Percentiles rank a stretch among this genome's conserved stretches.
Evolutionary conservation across 2,888 invertebrate species (phyloP).

Genomic region (Dichetophora obliterata): DNA sequence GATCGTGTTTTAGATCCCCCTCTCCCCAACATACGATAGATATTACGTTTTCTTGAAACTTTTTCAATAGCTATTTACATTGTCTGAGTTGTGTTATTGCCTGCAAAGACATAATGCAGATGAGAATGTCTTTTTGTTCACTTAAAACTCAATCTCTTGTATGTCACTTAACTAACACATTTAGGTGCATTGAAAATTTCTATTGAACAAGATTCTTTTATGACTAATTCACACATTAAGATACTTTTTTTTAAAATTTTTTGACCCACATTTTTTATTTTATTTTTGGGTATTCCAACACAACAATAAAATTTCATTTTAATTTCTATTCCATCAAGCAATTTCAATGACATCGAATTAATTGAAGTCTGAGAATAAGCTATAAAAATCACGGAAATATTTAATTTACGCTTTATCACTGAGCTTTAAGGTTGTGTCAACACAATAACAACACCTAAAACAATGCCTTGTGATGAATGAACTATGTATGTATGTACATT

Average conservation of each 20-base stretch:
- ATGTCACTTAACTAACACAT: not conserved
- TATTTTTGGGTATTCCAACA: too few species aligned
- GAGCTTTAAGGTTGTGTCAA: not conserved
- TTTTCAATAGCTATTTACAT: too few species aligned
- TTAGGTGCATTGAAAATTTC: too few species aligned
- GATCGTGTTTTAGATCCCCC: too few species aligned
- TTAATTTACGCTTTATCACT: slow-evolving; percentile 5
- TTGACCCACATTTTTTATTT: too few species aligned
- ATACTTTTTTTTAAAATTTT: not conserved
- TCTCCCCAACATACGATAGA: too few species aligned
- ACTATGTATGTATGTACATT: not conserved
- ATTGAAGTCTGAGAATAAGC: not conserved
- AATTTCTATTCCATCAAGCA: too few species aligned
- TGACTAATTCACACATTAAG: not conserved
- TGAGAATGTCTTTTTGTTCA: not conserved
- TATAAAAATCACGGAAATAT: slow-evolving; percentile 5
- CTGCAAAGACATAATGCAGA: too few species aligned
- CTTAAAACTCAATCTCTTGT: not conserved
- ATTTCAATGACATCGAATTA: not conserved
- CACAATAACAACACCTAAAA: not conserved
- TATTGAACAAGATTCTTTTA: not conserved
- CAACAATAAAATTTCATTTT: too few species aligned
- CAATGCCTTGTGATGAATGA: not conserved
- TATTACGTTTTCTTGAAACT: too few species aligned
- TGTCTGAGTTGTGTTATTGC: too few species aligned